Evolutionary conservation across 1,140 invertebrate genomes (phyloP), one percentile per base, ranked within the genome.

Genomic region (Chironomus striatipennis): DNA sequence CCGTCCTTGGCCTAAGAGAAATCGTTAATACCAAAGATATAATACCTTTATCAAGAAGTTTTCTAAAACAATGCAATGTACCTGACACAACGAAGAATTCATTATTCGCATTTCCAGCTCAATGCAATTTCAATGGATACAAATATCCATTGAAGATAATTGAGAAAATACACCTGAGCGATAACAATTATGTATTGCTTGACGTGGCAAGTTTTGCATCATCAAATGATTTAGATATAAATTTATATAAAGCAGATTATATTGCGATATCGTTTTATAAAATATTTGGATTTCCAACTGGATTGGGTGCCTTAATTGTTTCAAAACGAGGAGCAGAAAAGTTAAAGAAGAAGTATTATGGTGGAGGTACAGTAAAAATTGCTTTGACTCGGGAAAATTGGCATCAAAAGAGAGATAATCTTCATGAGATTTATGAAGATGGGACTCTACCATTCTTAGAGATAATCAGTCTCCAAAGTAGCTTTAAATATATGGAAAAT

Each of bases 261-360:
- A 88, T 98, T 0, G 89, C 88, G 73, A 47, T 98, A 6, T 98
- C 97, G 1, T 98, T 98, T 85, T 98, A 98, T 84, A 99, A 99
- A 87, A 94, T 99, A 79, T 98, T 99, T 86, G 97, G 97, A 0
- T 98, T 92, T 84, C 97, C 97, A 7, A 98, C 96, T 75, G 97
- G 92, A n/a, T 82, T 93, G 77, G 97, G 96, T 42, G 95, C 93
- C 47, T 81, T 98, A 3, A 78, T 98, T 73, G 90, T 98, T 0
- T 88, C 86, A 77, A 92, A 93, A 79, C 81, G 83, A 1, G 90
- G 89, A 77, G 83, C 84, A 3, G 42, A 86, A 78, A 80, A 88
- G 20, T 83, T 97, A 72, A 80, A 87, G 12, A 94, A 91, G 85
- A 84, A 82, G 67, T 98, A 95, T 81, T 97, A 94, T 85, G 96